These are phyloP conservation scores for Amblyopsis hoosieri DNA, from an alignment of 2,797 vertebrate species.

Conservation along the genomic window DNA sequence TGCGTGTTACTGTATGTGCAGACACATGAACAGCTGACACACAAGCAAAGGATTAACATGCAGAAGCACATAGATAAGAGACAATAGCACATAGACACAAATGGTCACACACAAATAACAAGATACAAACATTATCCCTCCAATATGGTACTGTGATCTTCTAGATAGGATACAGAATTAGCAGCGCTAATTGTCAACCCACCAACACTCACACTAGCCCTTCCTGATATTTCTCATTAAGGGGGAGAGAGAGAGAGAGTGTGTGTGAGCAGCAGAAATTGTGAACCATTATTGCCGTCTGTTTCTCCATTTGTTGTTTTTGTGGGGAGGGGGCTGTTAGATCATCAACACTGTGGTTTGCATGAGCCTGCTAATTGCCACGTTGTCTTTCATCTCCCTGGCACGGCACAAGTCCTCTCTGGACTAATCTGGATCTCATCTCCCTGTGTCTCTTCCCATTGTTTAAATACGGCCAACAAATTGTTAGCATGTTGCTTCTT, in stretches of 20 bases:
- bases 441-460: constrained; percentile 20
- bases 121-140: no score
- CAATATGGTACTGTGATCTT: no score
- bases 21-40: no score
- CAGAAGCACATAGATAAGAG: no score
- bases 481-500: constrained; percentile 45
- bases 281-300: constrained; percentile 46
- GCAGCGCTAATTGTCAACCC: neutral
- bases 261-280: constrained; percentile 11
- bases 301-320: constrained; percentile 49
- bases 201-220: neutral
- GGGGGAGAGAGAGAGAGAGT: constrained; percentile 27
- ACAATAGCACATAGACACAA: no score
- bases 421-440: constrained; percentile 24
- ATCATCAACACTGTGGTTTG: constrained; percentile 23
- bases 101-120: no score
- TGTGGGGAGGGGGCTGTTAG: constrained; percentile 20
- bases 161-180: neutral
- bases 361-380: constrained; percentile 49
- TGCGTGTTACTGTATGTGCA: no score
- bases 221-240: constrained; percentile 30
- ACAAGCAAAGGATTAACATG: no score
- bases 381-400: constrained; percentile 49
- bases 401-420: constrained; percentile 30
- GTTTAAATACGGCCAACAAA: constrained; percentile 46